A percentile compares a stretch with the other conserved stretches of the same genome.
Evolutionary conservation across 1,140 invertebrate genomes (phyloP).

Genomic region (Cherax destructor): DNA sequence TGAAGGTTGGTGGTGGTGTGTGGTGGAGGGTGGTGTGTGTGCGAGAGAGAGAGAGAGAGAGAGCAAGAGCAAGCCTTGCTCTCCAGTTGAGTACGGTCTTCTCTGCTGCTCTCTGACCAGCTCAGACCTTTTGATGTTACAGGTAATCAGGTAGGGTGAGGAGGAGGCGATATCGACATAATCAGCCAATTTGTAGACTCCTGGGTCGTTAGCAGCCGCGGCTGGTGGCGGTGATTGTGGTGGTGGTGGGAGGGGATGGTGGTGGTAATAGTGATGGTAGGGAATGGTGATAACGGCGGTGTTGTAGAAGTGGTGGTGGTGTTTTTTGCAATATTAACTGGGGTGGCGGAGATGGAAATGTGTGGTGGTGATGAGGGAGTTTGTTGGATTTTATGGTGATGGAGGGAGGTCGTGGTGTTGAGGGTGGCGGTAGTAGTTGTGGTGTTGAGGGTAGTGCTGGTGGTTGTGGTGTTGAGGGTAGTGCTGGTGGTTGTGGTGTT

Average conservation of each 20-base stretch:
- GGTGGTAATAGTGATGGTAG: neutral
- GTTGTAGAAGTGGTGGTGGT: too few species aligned
- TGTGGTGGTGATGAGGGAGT: too few species aligned
- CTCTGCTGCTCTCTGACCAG: neutral
- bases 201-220: slow-evolving; percentile 1
- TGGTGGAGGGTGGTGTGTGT: neutral
- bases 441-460: too few species aligned
- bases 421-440: too few species aligned
- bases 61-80: neutral
- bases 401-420: too few species aligned
- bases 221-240: neutral
- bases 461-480: too few species aligned
- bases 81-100: neutral
- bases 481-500: too few species aligned
- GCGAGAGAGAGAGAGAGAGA: neutral
- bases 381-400: too few species aligned
- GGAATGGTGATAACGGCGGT: neutral
- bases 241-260: neutral
- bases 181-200: slow-evolving; percentile 18
- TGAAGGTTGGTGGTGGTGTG: neutral
- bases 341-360: too few species aligned
- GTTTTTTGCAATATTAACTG: too few species aligned
- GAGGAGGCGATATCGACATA: neutral
- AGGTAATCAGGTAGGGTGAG: neutral
- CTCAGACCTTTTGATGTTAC: slow-evolving; percentile 8